Evolutionary conservation across 2,113 vertebrate species (phyloP).

Genomic region (Gopherus flavomarginatus): DNA sequence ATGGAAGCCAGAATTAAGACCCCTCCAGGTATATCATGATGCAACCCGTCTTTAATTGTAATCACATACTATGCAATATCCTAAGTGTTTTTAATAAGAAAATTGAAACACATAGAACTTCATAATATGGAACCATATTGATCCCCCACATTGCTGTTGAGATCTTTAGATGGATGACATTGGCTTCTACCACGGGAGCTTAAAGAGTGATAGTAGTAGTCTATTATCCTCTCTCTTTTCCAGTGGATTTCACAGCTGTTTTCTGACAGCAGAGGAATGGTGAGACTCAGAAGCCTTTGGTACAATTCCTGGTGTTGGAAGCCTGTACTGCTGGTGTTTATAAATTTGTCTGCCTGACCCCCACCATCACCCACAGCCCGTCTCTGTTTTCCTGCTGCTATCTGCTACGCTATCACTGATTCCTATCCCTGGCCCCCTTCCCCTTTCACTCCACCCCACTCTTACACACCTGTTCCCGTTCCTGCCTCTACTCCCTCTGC

Average conservation of each 20-base stretch:
- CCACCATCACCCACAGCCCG: background rate
- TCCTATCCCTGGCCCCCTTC: background rate
- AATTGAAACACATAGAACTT: background rate
- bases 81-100: background rate
- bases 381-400: background rate
- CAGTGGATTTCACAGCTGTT: background rate
- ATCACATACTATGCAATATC: background rate
- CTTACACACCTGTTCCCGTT: background rate
- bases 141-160: background rate
- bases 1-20: background rate
- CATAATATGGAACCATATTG: background rate
- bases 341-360: background rate
- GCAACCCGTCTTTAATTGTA: background rate
- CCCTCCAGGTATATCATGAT: background rate
- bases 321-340: background rate
- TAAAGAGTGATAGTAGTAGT: background rate
- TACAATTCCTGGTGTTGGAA: background rate
- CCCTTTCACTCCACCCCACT: background rate
- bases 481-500: background rate
- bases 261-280: background rate
- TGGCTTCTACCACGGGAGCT: background rate
- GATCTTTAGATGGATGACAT: background rate
- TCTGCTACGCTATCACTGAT: background rate
- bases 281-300: background rate
- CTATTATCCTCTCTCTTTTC: background rate